Evolutionary conservation across 2,113 vertebrate genomes (phyloP).

Genomic region (Lagopus muta): DNA sequence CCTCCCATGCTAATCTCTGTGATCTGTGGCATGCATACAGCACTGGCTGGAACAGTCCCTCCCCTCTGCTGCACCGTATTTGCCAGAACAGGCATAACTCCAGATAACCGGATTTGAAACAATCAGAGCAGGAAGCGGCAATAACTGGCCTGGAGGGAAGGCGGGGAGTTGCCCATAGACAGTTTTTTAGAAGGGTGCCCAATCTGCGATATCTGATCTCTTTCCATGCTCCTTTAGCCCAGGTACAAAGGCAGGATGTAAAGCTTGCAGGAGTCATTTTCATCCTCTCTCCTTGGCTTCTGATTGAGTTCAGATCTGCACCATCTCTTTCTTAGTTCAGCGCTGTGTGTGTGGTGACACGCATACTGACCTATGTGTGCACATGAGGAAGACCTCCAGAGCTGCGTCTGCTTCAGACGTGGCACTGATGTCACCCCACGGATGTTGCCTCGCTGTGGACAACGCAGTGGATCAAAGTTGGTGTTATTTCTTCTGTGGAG

Average conservation of each 20-base stretch:
- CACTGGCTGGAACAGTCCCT: neutral
- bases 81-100: conserved; percentile 50
- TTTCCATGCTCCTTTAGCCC: neutral
- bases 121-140: conserved; percentile 56
- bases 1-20: conserved; percentile 38
- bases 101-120: conserved; percentile 46
- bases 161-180: conserved; percentile 11
- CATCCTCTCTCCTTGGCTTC: neutral
- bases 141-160: conserved; percentile 46
- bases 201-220: neutral
- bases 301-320: neutral
- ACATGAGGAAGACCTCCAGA: neutral
- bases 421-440: accelerated
- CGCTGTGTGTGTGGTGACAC: accelerated
- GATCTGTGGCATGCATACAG: conserved; percentile 46
- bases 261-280: neutral
- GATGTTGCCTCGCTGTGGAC: neutral
- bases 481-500: neutral
- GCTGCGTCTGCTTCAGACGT: neutral
- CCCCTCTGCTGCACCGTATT: conserved; percentile 27
- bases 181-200: neutral
- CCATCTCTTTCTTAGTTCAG: neutral
- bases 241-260: neutral
- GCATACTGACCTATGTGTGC: accelerated
- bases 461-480: neutral